Conservation (phyloP, 2,888 invertebrate genomes). For the Penaeus monodon region DNA sequence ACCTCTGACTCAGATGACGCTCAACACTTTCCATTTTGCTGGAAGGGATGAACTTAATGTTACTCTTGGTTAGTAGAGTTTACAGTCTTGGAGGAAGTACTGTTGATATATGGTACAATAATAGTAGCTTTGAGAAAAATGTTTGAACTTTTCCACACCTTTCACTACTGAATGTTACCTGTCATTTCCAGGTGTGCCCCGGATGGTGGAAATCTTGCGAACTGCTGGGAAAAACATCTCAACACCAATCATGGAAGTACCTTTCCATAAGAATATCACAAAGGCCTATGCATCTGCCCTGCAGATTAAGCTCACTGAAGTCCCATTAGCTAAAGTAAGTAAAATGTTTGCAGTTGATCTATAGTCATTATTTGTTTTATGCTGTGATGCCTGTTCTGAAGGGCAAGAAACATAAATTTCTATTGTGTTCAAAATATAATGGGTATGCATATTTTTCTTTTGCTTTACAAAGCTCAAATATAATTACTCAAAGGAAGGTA, state of each 20-base stretch:
- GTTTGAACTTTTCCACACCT: neutral
- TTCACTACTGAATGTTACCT: neutral
- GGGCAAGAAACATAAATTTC: no score
- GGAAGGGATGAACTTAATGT: constrained; percentile 99
- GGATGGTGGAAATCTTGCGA: constrained; percentile 62
- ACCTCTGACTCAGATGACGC: constrained; percentile 99
- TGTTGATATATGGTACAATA: neutral
- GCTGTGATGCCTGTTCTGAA: no score
- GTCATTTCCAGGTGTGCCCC: constrained; percentile 60
- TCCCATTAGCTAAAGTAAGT: constrained; percentile 81
- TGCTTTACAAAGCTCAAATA: no score
- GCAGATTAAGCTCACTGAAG: constrained; percentile 80
- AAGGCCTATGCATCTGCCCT: constrained; percentile 79
- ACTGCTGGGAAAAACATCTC: constrained; percentile 88
- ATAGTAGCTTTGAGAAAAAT: neutral
- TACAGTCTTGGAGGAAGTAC: constrained; percentile 73
- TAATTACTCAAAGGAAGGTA: no score
- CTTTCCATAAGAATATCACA: constrained; percentile 76
- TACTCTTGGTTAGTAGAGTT: constrained; percentile 85
- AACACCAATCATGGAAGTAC: constrained; percentile 96
- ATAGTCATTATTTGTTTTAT: no score
- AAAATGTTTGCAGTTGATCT: no score
- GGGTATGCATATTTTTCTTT: no score
- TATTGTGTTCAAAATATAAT: no score
- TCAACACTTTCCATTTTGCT: constrained; percentile 99